Percentiles rank a stretch among this genome's conserved stretches.
Conservation (phyloP, 2,797 vertebrate genomes). For the Chaetodon trifasciatus region DNA sequence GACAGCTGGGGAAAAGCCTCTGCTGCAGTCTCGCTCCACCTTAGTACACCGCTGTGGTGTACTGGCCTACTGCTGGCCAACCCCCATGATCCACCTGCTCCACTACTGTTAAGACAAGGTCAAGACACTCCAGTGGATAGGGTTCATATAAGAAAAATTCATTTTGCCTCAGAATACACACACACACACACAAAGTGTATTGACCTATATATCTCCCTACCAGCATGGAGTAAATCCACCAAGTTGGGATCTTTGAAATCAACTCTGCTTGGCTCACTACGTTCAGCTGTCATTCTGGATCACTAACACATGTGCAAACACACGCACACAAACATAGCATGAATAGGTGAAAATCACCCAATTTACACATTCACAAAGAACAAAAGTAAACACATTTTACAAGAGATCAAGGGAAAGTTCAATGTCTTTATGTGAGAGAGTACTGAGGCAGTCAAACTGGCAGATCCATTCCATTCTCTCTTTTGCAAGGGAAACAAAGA, state of each 20-base stretch:
- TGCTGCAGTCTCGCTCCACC: background rate
- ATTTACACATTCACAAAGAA: slow-evolving; percentile 3
- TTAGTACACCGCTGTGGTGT: background rate
- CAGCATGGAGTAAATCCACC: slow-evolving; percentile 32
- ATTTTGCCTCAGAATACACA: background rate
- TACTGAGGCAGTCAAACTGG: slow-evolving; percentile 22
- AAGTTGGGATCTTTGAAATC: slow-evolving; percentile 51
- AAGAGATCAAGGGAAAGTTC: slow-evolving; percentile 4
- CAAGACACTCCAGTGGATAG: background rate
- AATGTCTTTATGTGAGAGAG: background rate
- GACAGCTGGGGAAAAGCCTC: background rate
- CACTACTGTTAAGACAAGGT: background rate
- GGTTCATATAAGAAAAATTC: background rate
- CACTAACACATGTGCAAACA: slow-evolving; percentile 16
- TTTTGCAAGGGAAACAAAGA: background rate
- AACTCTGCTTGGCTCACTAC: slow-evolving; percentile 22
- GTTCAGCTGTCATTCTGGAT: slow-evolving; percentile 53
- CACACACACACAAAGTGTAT: background rate
- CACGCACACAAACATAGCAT: background rate
- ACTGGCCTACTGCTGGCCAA: background rate
- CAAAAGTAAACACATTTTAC: slow-evolving; percentile 16
- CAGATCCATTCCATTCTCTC: slow-evolving; percentile 12
- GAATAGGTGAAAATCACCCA: background rate
- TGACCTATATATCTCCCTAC: slow-evolving; percentile 45
- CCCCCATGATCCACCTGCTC: background rate